Evolutionary conservation across 2,797 vertebrate genomes (phyloP).

Genomic region (Cossypha heuglini): DNA sequence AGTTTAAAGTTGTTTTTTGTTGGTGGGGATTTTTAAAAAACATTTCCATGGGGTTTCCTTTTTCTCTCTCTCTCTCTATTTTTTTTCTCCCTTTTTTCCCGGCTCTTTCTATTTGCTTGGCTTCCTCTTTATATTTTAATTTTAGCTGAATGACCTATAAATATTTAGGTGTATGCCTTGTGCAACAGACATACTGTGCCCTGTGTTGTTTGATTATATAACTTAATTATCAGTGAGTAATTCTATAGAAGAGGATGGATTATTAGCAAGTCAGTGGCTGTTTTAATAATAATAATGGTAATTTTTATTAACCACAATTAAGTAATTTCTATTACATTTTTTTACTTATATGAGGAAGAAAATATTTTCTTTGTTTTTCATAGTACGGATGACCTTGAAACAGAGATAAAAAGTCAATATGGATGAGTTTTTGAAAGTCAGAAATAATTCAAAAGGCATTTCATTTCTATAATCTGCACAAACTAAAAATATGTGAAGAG

Average conservation of each 20-base stretch:
- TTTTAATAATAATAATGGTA: not conserved
- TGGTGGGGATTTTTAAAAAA: accelerated
- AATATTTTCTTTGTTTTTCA: not conserved
- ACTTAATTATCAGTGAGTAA: not conserved
- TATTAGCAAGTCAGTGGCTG: not conserved
- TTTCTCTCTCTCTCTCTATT: too few species aligned
- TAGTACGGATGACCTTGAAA: not conserved
- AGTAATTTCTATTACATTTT: not conserved
- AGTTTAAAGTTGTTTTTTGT: not conserved
- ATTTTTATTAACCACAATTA: not conserved
- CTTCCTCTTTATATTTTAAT: not conserved
- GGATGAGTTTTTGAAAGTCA: not conserved
- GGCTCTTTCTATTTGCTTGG: not conserved
- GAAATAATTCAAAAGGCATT: not conserved
- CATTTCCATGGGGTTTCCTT: not conserved
- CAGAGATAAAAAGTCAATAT: not conserved
- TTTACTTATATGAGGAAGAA: not conserved
- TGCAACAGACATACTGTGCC: not conserved
- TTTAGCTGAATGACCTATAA: not conserved
- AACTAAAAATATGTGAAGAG: not conserved
- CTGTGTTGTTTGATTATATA: not conserved
- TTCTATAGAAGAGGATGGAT: not conserved
- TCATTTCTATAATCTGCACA: not conserved
- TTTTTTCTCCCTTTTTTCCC: not conserved
- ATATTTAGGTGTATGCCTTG: not conserved